phyloP scores from a whole-genome alignment of 2,888 invertebrate species.

The Strigamia transsilvanica region DNA sequence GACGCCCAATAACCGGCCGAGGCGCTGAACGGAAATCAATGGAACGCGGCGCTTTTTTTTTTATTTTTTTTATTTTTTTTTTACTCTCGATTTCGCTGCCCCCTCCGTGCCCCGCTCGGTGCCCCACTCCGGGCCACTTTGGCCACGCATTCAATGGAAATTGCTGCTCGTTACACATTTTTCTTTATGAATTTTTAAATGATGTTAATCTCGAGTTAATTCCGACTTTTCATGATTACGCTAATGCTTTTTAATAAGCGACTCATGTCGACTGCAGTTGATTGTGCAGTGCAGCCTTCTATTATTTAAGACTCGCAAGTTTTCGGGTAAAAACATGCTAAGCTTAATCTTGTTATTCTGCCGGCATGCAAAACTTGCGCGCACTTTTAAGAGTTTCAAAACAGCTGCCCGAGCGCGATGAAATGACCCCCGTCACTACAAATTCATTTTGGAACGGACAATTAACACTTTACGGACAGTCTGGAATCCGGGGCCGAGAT shows the following conservation, averaged over 20 bases:
- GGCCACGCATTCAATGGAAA: background rate
- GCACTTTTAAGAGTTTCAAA: too few relatives aligned
- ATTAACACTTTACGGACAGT: too few relatives aligned
- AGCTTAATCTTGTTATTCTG: background rate
- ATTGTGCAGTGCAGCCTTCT: background rate
- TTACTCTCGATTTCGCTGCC: background rate
- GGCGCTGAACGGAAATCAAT: conserved; percentile 30
- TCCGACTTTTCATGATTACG: background rate
- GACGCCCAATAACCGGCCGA: conserved; percentile 31
- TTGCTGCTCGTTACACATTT: background rate
- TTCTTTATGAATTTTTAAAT: background rate
- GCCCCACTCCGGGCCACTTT: background rate
- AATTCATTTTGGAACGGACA: too few relatives aligned
- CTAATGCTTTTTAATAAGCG: background rate
- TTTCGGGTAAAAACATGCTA: background rate
- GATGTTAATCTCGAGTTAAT: background rate
- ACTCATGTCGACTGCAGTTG: background rate
- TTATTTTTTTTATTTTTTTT: too few relatives aligned
- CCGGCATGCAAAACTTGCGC: background rate
- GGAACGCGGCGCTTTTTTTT: too few relatives aligned
- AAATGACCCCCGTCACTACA: too few relatives aligned
- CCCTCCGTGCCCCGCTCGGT: background rate
- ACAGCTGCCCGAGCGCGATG: too few relatives aligned
- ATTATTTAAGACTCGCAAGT: background rate
- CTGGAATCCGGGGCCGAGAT: too few relatives aligned